Percentiles rank a stretch among this genome's conserved stretches.
phyloP scores from a whole-genome alignment of 1,140 invertebrate genomes.

The Trichoplusia ni region DNA sequence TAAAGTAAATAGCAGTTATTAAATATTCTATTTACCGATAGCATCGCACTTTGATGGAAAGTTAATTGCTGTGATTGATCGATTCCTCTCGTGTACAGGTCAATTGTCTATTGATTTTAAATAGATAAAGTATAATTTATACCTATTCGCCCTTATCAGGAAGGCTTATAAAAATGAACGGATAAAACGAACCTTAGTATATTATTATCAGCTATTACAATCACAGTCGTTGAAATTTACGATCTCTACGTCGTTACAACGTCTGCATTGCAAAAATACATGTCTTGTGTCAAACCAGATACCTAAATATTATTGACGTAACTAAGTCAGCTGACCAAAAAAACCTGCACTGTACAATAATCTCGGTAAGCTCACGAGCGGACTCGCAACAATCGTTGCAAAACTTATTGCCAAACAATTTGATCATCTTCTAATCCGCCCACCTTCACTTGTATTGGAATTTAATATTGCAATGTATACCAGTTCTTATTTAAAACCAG shows the following conservation, averaged over 20 bases:
- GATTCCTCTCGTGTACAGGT: constrained; percentile 42
- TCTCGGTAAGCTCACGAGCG: background rate
- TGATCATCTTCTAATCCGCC: constrained; percentile 33
- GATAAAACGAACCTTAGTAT: too few species aligned
- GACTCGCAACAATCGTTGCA: constrained; percentile 34
- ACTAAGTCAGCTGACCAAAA: constrained; percentile 42
- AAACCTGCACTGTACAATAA: background rate
- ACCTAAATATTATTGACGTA: constrained; percentile 18
- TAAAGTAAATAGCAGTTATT: constrained; percentile 53
- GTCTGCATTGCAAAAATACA: too few species aligned
- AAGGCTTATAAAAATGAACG: too few species aligned
- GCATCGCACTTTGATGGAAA: constrained; percentile 57
- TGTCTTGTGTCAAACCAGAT: too few species aligned
- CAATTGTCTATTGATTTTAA: constrained; percentile 47
- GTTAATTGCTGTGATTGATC: constrained; percentile 73
- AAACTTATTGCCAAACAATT: constrained; percentile 48
- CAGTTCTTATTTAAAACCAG: too few species aligned
- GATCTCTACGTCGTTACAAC: too few species aligned
- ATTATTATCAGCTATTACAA: too few species aligned
- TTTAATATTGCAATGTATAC: constrained; percentile 2
- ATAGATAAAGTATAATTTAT: constrained; percentile 14
- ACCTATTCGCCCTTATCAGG: background rate
- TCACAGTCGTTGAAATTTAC: too few species aligned
- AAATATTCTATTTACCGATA: constrained; percentile 75
- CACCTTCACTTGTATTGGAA: constrained; percentile 23